A percentile compares a stretch with the other conserved stretches of the same genome.
These are phyloP conservation scores for Platysternon megacephalum DNA, from an alignment of 2,113 vertebrate species.

Conservation along the genomic window DNA sequence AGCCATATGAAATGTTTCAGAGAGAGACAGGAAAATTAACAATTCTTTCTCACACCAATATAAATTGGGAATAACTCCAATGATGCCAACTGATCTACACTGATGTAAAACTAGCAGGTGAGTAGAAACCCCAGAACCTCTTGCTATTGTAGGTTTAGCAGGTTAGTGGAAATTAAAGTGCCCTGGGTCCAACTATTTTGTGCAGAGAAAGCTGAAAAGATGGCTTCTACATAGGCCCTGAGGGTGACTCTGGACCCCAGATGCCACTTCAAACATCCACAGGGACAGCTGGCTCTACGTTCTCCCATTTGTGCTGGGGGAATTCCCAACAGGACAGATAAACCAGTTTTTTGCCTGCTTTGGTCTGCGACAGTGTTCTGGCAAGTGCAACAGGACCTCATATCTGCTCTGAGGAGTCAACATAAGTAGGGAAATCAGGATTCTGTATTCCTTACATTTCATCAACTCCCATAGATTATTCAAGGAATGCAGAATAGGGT, in stretches of 20 bases:
- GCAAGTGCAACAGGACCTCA: not conserved
- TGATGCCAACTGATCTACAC: not conserved
- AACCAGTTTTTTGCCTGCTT: not conserved
- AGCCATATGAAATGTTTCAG: not conserved
- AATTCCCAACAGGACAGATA: not conserved
- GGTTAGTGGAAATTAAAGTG: not conserved
- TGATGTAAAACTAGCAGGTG: not conserved
- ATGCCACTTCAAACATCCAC: not conserved
- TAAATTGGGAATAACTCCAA: not conserved
- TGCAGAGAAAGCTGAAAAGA: not conserved
- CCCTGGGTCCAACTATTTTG: not conserved
- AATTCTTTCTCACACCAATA: not conserved
- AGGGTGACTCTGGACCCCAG: not conserved
- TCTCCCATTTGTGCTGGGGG: not conserved
- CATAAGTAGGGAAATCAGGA: not conserved
- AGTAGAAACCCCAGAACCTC: not conserved
- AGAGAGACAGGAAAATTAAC: not conserved
- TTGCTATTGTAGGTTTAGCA: not conserved
- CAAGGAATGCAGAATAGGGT: not conserved
- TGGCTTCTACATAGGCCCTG: not conserved
- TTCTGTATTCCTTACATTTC: not conserved
- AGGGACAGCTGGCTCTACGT: not conserved
- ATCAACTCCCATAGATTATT: not conserved
- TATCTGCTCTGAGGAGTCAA: not conserved
- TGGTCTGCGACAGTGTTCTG: not conserved